phyloP scores from a whole-genome alignment of 1,140 invertebrate genomes.

The Delia radicum region DNA sequence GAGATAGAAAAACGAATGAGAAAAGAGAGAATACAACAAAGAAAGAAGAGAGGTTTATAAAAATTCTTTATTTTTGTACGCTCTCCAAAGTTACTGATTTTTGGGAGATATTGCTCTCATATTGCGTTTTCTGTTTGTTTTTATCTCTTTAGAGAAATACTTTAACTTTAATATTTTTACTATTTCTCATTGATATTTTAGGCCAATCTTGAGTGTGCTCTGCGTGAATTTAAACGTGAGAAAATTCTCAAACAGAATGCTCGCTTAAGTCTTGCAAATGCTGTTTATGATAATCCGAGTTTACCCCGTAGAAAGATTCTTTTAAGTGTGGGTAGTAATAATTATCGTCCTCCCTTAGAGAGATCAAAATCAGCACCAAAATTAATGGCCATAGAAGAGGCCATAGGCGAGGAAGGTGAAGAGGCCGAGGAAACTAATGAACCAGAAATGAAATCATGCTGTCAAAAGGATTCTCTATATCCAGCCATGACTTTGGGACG shows the following conservation, averaged over 20 bases:
- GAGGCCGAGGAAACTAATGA: slow-evolving; percentile 57
- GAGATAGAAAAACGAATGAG: too few species aligned
- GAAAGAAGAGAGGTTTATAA: too few species aligned
- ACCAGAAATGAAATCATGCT: slow-evolving; percentile 52
- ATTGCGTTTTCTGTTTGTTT: background rate
- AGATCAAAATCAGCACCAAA: slow-evolving; percentile 94
- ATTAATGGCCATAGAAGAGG: slow-evolving; percentile 90
- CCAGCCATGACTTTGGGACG: slow-evolving; percentile 56
- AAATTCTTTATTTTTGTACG: too few species aligned
- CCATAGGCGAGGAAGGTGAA: slow-evolving; percentile 78
- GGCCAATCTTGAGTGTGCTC: slow-evolving; percentile 74
- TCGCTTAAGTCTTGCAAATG: slow-evolving; percentile 84
- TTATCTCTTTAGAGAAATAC: background rate
- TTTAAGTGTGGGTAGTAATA: slow-evolving; percentile 75
- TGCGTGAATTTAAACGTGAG: slow-evolving; percentile 92
- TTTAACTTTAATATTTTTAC: background rate
- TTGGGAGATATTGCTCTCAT: too few species aligned
- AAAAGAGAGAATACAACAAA: too few species aligned
- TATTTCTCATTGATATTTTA: slow-evolving; percentile 32
- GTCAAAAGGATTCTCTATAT: slow-evolving; percentile 55
- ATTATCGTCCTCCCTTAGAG: slow-evolving; percentile 87
- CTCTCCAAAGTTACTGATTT: too few species aligned
- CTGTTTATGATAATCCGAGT: slow-evolving; percentile 82
- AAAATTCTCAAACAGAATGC: slow-evolving; percentile 93
- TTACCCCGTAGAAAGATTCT: slow-evolving; percentile 78